Conservation (phyloP, 2,797 vertebrate genomes). For the Gymnocypris eckloni region DNA sequence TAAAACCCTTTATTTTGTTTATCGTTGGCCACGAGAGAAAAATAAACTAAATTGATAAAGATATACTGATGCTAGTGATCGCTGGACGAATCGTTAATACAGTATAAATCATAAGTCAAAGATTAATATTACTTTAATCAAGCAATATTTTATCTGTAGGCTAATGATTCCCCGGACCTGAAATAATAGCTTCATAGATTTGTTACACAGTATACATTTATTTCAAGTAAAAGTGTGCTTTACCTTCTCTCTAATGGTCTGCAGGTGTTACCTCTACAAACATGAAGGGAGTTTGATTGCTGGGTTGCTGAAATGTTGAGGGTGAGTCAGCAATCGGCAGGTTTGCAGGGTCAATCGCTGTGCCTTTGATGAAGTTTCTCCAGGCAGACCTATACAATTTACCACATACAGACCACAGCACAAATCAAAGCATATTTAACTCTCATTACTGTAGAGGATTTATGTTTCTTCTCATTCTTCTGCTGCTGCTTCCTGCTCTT, state of each 20-base stretch:
- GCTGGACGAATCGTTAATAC: too few species aligned
- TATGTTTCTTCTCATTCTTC: neutral
- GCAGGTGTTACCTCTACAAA: neutral
- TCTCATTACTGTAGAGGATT: neutral
- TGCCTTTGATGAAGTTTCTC: constrained; percentile 29
- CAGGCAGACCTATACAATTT: constrained; percentile 3
- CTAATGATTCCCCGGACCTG: too few species aligned
- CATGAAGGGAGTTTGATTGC: neutral
- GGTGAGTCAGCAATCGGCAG: constrained; percentile 8
- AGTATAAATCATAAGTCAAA: too few species aligned
- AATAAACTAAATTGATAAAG: too few species aligned
- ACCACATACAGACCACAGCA: neutral
- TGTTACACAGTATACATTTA: neutral
- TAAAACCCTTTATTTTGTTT: too few species aligned
- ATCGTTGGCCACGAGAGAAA: too few species aligned
- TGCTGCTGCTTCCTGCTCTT: neutral
- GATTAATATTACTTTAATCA: too few species aligned
- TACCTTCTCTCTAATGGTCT: neutral
- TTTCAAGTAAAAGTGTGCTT: neutral
- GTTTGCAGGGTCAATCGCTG: neutral
- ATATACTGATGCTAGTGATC: too few species aligned
- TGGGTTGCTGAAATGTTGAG: neutral
- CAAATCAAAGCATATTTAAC: neutral
- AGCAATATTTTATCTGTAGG: too few species aligned
- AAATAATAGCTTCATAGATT: too few species aligned